phyloP scores from a whole-genome alignment of 2,797 vertebrate species.

The Onychomys arenicola region DNA sequence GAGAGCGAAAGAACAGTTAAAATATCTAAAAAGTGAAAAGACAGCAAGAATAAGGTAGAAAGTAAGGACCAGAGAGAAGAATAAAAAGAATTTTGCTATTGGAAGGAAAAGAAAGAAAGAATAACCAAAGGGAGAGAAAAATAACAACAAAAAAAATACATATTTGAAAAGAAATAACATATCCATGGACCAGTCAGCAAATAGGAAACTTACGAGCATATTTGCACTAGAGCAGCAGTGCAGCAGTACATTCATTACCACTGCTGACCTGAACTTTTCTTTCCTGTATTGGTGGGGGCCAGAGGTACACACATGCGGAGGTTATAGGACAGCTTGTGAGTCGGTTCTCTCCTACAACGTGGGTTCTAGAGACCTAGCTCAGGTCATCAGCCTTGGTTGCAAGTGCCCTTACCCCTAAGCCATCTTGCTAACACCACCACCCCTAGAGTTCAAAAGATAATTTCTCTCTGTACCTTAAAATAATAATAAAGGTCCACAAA shows the following conservation, averaged over 20 bases:
- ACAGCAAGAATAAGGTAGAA: background rate
- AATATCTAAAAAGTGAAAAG: background rate
- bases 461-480: constrained; percentile 26
- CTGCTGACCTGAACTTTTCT: background rate
- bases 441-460: background rate
- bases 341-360: background rate
- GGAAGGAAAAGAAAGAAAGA: background rate
- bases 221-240: background rate
- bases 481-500: background rate
- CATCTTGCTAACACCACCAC: background rate
- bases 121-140: background rate
- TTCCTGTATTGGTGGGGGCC: background rate
- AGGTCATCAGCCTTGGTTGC: background rate
- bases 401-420: background rate
- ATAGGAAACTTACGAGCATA: background rate
- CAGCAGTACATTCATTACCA: background rate
- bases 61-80: background rate
- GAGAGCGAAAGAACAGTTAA: background rate
- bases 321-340: background rate
- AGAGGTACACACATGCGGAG: background rate
- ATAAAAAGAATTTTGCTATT: background rate
- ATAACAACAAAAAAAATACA: background rate
- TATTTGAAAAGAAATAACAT: background rate
- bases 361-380: background rate
- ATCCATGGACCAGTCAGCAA: background rate